Evolutionary conservation across 2,888 invertebrate genomes (phyloP).

Genomic region (Eucera pruinosa): DNA sequence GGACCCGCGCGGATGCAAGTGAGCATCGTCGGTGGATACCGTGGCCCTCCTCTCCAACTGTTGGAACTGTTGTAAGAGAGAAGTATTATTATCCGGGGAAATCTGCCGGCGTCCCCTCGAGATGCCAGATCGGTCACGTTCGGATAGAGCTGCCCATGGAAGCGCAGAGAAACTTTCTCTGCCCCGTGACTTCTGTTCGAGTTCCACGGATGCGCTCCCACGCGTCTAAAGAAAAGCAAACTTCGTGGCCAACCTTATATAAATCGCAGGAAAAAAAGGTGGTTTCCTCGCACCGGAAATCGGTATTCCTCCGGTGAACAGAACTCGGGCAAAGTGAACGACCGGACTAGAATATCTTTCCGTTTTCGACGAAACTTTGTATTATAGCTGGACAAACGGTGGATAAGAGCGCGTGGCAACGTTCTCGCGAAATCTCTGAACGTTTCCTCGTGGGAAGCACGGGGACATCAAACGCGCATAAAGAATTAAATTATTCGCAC

Average conservation of each 20-base stretch:
- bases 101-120: conserved; percentile 85
- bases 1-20: conserved; percentile 61
- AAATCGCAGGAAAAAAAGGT: conserved; percentile 49
- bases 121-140: conserved; percentile 87
- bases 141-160: conserved; percentile 75
- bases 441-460: neutral
- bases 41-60: conserved; percentile 44
- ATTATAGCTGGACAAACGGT: conserved; percentile 16
- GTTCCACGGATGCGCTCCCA: conserved; percentile 50
- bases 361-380: conserved; percentile 24
- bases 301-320: conserved; percentile 43
- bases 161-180: conserved; percentile 77
- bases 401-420: conserved; percentile 14
- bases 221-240: conserved; percentile 46
- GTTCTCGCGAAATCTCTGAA: conserved; percentile 21
- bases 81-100: conserved; percentile 87
- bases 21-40: conserved; percentile 53
- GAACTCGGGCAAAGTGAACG: conserved; percentile 60
- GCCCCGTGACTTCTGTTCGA: conserved; percentile 64
- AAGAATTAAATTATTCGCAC: neutral
- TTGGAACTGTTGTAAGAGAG: conserved; percentile 81
- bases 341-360: conserved; percentile 47
- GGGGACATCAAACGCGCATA: neutral
- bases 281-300: conserved; percentile 36
- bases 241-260: conserved; percentile 61